A percentile compares a stretch with the other conserved stretches of the same genome.
phyloP scores from a whole-genome alignment of 2,113 vertebrate genomes.

The Notiomystis cincta region DNA sequence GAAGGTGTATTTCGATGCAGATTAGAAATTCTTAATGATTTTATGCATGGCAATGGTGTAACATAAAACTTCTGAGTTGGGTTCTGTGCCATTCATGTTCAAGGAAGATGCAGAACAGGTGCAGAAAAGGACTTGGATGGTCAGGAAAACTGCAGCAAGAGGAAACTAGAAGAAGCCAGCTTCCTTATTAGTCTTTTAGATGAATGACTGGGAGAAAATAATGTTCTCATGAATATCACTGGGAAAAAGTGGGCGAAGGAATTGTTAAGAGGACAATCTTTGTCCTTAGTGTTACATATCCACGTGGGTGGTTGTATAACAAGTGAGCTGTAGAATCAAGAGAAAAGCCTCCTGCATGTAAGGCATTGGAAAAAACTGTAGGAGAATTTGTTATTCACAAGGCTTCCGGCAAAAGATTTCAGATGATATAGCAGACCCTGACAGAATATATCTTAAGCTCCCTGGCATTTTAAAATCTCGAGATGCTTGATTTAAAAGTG shows the following conservation, averaged over 20 bases:
- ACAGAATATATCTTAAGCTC: background rate
- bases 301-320: background rate
- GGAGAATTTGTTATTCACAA: background rate
- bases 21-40: background rate
- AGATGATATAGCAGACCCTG: background rate
- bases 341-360: background rate
- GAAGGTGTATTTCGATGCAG: background rate
- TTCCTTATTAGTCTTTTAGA: background rate
- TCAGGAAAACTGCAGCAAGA: background rate
- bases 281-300: background rate
- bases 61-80: rapidly evolving
- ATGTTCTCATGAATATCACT: background rate
- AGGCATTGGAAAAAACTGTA: background rate
- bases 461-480: background rate
- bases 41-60: background rate
- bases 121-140: background rate
- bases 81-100: background rate
- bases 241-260: background rate
- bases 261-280: background rate
- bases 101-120: background rate
- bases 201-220: background rate
- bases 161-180: background rate
- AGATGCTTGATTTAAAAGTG: background rate
- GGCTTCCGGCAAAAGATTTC: background rate
- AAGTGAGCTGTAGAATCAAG: background rate